Evolutionary conservation across 2,888 invertebrate species (phyloP).

Genomic region (Lepidochitona cinerea): DNA sequence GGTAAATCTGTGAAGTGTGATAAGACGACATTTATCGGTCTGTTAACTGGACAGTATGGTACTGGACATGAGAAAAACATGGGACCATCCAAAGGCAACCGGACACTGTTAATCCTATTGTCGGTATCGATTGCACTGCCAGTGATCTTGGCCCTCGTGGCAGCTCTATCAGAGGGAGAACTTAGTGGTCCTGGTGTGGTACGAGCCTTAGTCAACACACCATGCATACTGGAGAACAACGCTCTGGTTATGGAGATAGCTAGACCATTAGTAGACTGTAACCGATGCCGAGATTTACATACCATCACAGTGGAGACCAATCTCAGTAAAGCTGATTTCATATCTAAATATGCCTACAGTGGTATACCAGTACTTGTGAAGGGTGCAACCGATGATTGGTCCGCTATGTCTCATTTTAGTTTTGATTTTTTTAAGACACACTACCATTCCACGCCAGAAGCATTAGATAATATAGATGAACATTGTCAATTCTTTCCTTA

Average conservation of each 20-base stretch:
- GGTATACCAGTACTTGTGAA: slow-evolving; percentile 86
- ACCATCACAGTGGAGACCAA: slow-evolving; percentile 75
- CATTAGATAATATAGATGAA: slow-evolving; percentile 82
- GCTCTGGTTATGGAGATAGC: slow-evolving; percentile 90
- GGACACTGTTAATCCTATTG: no score
- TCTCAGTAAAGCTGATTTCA: slow-evolving; percentile 77
- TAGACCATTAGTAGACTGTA: slow-evolving; percentile 85
- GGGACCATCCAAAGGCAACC: no score
- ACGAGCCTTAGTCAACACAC: slow-evolving; percentile 45
- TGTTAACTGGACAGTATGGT: no score
- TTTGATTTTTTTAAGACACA: slow-evolving; percentile 35
- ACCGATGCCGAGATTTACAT: slow-evolving; percentile 81
- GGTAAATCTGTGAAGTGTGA: no score
- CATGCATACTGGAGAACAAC: slow-evolving; percentile 87
- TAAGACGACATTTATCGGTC: no score
- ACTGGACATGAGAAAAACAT: no score
- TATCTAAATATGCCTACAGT: slow-evolving; percentile 80
- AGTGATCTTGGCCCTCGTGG: not conserved
- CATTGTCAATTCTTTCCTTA: slow-evolving; percentile 91
- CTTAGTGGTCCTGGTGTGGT: not conserved
- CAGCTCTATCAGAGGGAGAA: not conserved
- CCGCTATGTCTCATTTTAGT: slow-evolving; percentile 75
- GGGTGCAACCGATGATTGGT: slow-evolving; percentile 83
- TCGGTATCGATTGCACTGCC: no score
- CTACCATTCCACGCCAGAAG: slow-evolving; percentile 71